These are phyloP conservation scores for Crematogaster levior DNA, from an alignment of 2,888 invertebrate species.

Conservation along the genomic window DNA sequence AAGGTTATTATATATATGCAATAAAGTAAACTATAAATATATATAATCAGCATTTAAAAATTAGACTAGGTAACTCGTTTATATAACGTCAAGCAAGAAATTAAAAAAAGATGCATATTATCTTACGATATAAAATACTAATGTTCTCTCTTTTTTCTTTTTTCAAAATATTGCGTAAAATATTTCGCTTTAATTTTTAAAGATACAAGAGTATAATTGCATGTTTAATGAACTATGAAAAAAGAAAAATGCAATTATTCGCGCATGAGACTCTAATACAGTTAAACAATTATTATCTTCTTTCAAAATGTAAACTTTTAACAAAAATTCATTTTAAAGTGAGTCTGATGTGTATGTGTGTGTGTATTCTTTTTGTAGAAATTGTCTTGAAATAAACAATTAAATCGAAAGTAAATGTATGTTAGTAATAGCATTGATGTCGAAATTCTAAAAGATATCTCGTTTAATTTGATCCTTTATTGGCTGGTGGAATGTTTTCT, in stretches of 20 bases:
- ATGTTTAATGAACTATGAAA: neutral
- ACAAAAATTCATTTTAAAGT: constrained; percentile 48
- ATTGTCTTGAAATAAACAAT: constrained; percentile 68
- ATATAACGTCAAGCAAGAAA: neutral
- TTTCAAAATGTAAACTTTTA: constrained; percentile 18
- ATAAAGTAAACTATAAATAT: constrained; percentile 11
- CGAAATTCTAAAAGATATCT: constrained; percentile 58
- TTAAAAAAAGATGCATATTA: constrained; percentile 11
- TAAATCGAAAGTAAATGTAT: constrained; percentile 74
- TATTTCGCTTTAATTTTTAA: constrained; percentile 9
- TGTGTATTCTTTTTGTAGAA: constrained; percentile 53
- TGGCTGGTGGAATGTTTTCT: constrained; percentile 79
- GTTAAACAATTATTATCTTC: constrained; percentile 12
- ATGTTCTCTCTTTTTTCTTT: neutral
- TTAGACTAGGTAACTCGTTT: constrained; percentile 22
- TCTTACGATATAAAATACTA: neutral
- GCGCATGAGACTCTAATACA: constrained; percentile 52
- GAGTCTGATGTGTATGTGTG: constrained; percentile 22
- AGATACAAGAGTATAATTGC: neutral
- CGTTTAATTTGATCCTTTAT: constrained; percentile 57
- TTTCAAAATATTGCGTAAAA: neutral
- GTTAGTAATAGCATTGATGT: constrained; percentile 63
- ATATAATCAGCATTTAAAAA: constrained; percentile 6
- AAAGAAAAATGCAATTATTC: constrained; percentile 57
- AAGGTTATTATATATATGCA: constrained; percentile 28